Base-by-base conservation (phyloP, 2,113 vertebrate genomes). In the Triplophysa siluroides region DNA sequence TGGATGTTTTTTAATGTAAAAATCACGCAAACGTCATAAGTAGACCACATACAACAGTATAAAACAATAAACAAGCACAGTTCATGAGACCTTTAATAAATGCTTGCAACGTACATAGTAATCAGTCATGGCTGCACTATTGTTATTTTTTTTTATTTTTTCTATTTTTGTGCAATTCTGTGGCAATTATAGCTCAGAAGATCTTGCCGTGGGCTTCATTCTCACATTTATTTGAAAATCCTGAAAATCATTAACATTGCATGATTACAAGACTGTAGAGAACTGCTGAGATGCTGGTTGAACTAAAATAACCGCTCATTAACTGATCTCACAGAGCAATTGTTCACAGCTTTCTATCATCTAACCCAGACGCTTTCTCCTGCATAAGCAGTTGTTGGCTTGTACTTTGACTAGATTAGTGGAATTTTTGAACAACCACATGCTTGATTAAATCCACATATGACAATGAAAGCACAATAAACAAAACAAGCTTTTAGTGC, bases 241-340 rank as follows among this genome's bases (percentile, higher is more conserved):
- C 1, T 63, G 24, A 63, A 63, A 63, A 29, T 63, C 23, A 14
- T 63, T 29, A 26, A 63, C 61, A 14, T 18, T 24, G 61, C 61
- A 63, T 29, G 61, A 29, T 26, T 18, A 18, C 10, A 76, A 19
- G 23, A 47, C 10, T 26, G 21, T 4, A 47, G 14, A 19, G 14
- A 76, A 76, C 41, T 50, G 23, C 60, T 76, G 47, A 77, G 26
- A 33, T 65, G 74, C 61, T 76, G 58, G 43, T 2, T 76, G 23
- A 63, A 76, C 41, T 50, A 76, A 76, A 76, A 76, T 50, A 76
- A 65, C 23, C 8, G 47, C 62, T 77, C 47, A 21, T 54, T 65
- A 54, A 11, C 50, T 21, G 50, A 47, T 21, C 23, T 63, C 23
- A 26, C 58, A 24, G 18, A 41, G n/a, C 19, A 56, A 56, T 23